Evolutionary conservation across 2,888 invertebrate species (phyloP).

Genomic region (Athalia cordata): DNA sequence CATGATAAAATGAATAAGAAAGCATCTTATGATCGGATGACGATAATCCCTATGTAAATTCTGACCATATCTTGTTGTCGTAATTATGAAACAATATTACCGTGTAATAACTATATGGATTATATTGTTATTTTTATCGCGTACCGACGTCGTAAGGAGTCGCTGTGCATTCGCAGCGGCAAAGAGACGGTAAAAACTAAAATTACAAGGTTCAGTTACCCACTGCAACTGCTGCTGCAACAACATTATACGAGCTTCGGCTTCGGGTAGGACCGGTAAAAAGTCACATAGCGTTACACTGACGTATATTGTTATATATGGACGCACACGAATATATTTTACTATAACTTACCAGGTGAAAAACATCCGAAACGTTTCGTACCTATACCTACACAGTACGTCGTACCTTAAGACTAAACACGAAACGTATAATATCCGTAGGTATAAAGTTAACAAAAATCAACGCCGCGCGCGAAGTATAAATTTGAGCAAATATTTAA

Average conservation of each 20-base stretch:
- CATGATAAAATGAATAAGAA: no score
- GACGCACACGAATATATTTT: background rate
- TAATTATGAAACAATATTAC: background rate
- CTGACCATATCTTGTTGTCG: no score
- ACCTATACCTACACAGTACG: no score
- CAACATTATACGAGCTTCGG: no score
- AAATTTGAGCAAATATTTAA: conserved; percentile 40
- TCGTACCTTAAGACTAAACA: background rate
- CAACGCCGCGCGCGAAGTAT: background rate
- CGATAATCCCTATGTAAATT: no score
- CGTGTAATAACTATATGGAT: conserved; percentile 18
- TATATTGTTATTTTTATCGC: background rate
- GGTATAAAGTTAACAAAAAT: background rate
- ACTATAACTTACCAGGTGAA: background rate
- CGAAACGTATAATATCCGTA: background rate
- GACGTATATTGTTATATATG: no score
- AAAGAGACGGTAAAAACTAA: conserved; percentile 9
- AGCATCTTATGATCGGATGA: no score
- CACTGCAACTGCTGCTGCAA: background rate
- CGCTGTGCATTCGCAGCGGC: background rate
- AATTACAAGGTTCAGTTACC: conserved; percentile 15
- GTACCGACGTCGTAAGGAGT: no score
- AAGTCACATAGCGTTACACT: no score
- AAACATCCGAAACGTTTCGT: background rate
- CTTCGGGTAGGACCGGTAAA: no score